Percentiles rank a stretch among this genome's conserved stretches.
Evolutionary conservation across 1,140 invertebrate species (phyloP).

Genomic region (Leptinotarsa lineolata): DNA sequence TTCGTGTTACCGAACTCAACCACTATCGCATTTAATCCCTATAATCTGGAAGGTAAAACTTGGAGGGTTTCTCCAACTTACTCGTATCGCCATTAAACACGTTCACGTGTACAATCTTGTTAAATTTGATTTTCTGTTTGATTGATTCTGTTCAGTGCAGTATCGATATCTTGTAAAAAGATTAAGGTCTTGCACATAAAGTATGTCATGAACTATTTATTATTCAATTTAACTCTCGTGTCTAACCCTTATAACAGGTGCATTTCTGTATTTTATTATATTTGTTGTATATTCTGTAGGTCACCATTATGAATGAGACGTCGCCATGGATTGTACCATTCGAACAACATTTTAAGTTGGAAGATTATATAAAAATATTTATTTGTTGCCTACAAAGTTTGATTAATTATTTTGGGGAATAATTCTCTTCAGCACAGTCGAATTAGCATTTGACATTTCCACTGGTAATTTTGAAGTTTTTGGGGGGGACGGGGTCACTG

Average conservation of each 20-base stretch:
- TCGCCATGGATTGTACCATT: too few species aligned
- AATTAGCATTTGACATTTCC: too few species aligned
- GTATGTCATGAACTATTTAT: too few species aligned
- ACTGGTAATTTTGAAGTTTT: too few species aligned
- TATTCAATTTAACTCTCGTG: neutral
- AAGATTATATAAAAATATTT: too few species aligned
- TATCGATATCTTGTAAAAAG: too few species aligned
- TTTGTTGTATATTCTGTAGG: neutral
- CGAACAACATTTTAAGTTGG: too few species aligned
- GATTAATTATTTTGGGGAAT: too few species aligned
- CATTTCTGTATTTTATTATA: neutral
- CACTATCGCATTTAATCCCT: neutral
- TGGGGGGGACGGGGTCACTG: too few species aligned
- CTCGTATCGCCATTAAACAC: neutral
- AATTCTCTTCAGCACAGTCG: too few species aligned
- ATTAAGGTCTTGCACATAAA: too few species aligned
- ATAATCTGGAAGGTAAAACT: neutral
- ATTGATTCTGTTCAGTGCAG: neutral
- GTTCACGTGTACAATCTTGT: neutral
- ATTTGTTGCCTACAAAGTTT: too few species aligned
- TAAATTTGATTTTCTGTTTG: neutral
- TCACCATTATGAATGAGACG: neutral
- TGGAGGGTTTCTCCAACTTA: neutral
- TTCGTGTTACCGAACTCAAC: neutral
- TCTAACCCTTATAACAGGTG: neutral